These are phyloP conservation scores for Pipa parva DNA, from an alignment of 2,113 vertebrate genomes.

Conservation along the genomic window DNA sequence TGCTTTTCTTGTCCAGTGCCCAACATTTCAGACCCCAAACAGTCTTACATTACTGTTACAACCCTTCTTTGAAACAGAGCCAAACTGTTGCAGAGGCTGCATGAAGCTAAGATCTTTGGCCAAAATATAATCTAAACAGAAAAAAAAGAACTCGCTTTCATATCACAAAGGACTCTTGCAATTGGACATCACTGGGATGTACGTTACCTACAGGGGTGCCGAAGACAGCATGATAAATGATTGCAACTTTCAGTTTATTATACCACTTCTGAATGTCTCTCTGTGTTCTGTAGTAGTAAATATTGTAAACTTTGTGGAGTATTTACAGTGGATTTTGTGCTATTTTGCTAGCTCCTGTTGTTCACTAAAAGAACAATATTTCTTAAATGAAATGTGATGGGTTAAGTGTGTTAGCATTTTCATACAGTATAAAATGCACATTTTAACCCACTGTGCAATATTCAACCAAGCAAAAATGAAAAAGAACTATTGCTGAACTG, in stretches of 20 bases:
- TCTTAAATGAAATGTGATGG: too few relatives aligned
- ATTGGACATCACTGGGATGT: background rate
- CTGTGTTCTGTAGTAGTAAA: background rate
- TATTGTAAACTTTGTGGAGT: background rate
- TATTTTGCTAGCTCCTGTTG: background rate
- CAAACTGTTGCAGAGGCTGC: background rate
- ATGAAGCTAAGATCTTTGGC: background rate
- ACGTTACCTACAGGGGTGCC: background rate
- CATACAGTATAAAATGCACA: too few relatives aligned
- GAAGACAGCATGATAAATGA: background rate
- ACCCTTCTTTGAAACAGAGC: background rate
- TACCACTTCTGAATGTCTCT: conserved; percentile 4
- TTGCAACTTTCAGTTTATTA: background rate
- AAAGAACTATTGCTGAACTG: too few relatives aligned
- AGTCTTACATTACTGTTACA: conserved; percentile 16
- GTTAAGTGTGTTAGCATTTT: too few relatives aligned
- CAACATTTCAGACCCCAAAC: background rate
- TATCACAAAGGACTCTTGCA: background rate
- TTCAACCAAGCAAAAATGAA: too few relatives aligned
- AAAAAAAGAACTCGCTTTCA: background rate
- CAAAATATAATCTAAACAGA: conserved; percentile 13
- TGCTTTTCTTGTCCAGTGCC: conserved; percentile 6
- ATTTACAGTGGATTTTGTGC: conserved; percentile 6
- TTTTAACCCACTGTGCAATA: too few relatives aligned
- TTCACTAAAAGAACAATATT: background rate